phyloP scores from a whole-genome alignment of 2,797 vertebrate genomes.

The Hydrophis major region DNA sequence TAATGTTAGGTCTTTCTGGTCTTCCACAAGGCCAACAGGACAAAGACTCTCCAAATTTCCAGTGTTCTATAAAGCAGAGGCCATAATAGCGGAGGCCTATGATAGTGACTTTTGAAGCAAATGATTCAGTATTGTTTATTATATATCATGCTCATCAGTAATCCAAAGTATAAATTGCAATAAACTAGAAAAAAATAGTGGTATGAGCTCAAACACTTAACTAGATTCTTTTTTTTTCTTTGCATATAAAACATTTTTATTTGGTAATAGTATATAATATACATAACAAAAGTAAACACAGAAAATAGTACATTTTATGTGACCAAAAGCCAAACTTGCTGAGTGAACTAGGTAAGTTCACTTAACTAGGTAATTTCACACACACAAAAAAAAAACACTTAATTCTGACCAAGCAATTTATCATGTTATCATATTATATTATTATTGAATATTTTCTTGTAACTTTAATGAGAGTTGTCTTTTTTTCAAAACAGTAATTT shows the following conservation, averaged over 20 bases:
- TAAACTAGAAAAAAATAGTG: background rate
- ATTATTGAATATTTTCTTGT: background rate
- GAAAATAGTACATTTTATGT: background rate
- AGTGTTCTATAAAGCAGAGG: background rate
- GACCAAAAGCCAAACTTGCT: background rate
- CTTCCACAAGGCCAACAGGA: background rate
- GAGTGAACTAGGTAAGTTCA: background rate
- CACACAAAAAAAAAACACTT: background rate
- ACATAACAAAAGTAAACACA: background rate
- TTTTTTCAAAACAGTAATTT: background rate
- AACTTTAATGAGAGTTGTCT: background rate
- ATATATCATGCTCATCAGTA: background rate
- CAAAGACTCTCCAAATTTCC: background rate
- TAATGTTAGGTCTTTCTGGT: background rate
- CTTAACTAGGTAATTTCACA: too few species aligned
- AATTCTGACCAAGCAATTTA: background rate
- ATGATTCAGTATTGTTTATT: background rate
- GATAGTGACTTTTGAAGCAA: background rate
- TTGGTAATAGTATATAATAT: conserved; percentile 20
- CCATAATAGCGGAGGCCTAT: background rate
- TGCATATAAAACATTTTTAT: conserved; percentile 59
- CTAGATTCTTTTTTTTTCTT: too few species aligned
- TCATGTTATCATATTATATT: background rate
- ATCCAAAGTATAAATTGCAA: background rate
- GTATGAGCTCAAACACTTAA: background rate